Evolutionary conservation across 2,113 vertebrate genomes (phyloP), one percentile per base, ranked within the genome.

Genomic region (Hylia prasina): DNA sequence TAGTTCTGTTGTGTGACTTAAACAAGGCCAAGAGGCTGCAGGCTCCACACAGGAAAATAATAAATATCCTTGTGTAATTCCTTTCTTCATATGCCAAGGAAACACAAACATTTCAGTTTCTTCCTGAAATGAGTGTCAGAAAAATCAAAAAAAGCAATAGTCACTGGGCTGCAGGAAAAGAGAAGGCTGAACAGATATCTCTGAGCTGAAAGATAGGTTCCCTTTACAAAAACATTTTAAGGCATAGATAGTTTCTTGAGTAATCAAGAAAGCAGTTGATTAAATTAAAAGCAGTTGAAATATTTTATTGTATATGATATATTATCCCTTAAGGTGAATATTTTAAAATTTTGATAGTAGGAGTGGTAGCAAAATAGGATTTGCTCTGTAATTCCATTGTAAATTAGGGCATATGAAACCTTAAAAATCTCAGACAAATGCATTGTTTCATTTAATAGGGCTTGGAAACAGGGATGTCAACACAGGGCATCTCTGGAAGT

Each of bases 151-250:
- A 94, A 82, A 97, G 89, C 63, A 68, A 10, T 63, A 22, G 37
- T 72, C 27, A 4, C 35, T 25, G 60, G 72, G 65, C 47, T 85
- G 64, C 83, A 85, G 54, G 37, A n/a, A 61, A 80, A 12, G 57
- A 75, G 84, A 71, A 91, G 82, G 78, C 58, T n/a, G 95, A 97
- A 69, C 96, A 97, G 96, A 91, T 95, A 97, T 75, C 94, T 96
- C 87, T 87, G 68, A 93, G 93, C 93, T 31, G 40, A 92, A 92
- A 81, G 87, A 88, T 42, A 64, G n/a, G 39, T 76, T 69, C 39
- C 24, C 50, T 87, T 91, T 79, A 69, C 80, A 56, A 11, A 78
- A 82, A 84, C 57, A 25, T 33, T 82, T 76, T 72, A 83, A 88
- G 61, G 85, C 60, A 69, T 50, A 30, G 75, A 70, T 39, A 42